Base-by-base conservation (phyloP, 2,113 vertebrate genomes). In the Melanotaenia duboulayi region DNA sequence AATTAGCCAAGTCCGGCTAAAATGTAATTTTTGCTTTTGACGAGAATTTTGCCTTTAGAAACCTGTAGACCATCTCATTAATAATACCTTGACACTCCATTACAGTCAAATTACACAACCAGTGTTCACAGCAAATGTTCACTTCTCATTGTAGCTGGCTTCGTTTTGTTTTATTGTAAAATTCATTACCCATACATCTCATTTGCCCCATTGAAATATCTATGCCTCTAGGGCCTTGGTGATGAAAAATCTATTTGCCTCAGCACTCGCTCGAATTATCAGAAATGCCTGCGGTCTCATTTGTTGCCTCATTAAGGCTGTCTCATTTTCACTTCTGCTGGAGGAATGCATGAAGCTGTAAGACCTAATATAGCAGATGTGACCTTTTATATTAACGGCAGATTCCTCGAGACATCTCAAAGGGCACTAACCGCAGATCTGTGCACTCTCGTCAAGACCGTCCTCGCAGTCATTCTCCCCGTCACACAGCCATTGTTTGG, bases 391-490 rank as follows among this genome's bases (percentile, higher is more conserved):
- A 19, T 16, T 13, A 1, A 40, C 25, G 11, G 55, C 57, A 81
- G 60, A 73, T 37, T 75, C 17, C 54, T 32, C 17, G 2, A 6
- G 62, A 65, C 78, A 57, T 44, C 42, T 17, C 55, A 78, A 70
- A 76, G 66, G 73, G 48, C 75, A 86, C 88, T 86, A n/a, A 99
- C 98, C 96, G 11, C 98, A 99, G 6, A 98, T 82, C 66, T 93
- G 93, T 46, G 95, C 93, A 28, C 96, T 98, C 87, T 99, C 98
- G 32, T 99, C 98, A 1, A 96, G 90, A 2, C 97, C 96, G 6
- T 99, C 95, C 2, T 95, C 96, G 4, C 98, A 99, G 81, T 99
- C 98, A 39, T 99, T 96, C 52, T 98, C 97, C 0, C 98, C 98
- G 39, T 99, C 98, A 69, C 98, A 99, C 24, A 95, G 90, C 98